Evolutionary conservation across 2,113 vertebrate genomes (phyloP).

Genomic region (Chamaea fasciata): DNA sequence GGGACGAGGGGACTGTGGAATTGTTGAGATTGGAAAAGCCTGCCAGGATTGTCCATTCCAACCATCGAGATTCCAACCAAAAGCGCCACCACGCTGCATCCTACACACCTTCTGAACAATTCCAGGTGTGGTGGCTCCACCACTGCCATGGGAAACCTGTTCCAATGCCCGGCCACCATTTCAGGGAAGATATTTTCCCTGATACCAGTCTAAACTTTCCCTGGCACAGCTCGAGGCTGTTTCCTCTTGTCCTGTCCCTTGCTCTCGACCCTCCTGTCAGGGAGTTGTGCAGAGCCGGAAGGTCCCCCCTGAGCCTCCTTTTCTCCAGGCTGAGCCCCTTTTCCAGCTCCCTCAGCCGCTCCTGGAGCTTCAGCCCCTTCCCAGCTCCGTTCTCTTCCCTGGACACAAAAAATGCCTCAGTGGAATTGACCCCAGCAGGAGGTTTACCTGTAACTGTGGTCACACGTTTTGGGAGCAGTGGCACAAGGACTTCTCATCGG

Average conservation of each 20-base stretch:
- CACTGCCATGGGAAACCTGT: too few species aligned
- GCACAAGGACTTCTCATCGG: fast-evolving
- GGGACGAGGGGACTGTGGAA: fast-evolving
- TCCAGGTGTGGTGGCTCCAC: not conserved
- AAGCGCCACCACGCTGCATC: fast-evolving
- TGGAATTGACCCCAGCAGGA: not conserved
- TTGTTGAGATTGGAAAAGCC: not conserved
- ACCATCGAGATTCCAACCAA: not conserved
- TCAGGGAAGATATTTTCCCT: not conserved
- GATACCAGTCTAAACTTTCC: not conserved
- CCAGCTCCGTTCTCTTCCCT: not conserved
- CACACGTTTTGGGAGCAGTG: not conserved
- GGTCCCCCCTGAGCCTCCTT: not conserved
- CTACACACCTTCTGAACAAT: fast-evolving
- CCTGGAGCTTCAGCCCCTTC: not conserved
- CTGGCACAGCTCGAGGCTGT: fast-evolving
- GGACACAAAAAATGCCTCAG: not conserved
- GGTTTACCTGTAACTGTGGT: not conserved
- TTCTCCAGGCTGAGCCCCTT: not conserved
- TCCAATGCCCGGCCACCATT: not conserved
- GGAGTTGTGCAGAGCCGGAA: not conserved
- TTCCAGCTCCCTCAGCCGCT: not conserved
- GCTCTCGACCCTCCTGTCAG: not conserved
- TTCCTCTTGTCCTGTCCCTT: not conserved
- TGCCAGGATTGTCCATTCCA: fast-evolving